These are phyloP conservation scores for Ditylenchus weischeri DNA, from an alignment of 2,888 invertebrate species.

Conservation along the genomic window DNA sequence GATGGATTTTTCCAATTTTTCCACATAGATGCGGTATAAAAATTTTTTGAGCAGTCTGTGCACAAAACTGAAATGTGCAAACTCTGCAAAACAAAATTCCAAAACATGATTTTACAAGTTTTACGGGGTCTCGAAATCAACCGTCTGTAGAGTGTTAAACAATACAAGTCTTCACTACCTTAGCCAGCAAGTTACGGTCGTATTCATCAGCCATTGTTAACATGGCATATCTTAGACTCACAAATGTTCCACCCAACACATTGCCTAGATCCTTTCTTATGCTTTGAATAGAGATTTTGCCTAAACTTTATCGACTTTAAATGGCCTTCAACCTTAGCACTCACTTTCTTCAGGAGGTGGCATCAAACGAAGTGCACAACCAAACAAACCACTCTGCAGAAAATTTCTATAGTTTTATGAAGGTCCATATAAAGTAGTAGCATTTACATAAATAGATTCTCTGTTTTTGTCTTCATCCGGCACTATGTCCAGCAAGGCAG, in stretches of 20 bases:
- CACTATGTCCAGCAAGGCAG: conserved; percentile 42
- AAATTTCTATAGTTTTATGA: neutral
- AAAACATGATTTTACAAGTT: too few relatives aligned
- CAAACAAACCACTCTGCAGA: conserved; percentile 33
- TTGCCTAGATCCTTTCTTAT: conserved; percentile 2
- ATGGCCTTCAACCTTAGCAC: neutral
- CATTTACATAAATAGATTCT: neutral
- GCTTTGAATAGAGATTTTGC: conserved; percentile 3
- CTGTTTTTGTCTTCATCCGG: neutral
- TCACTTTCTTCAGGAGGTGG: conserved; percentile 36
- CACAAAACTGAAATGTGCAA: too few relatives aligned
- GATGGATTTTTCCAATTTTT: too few relatives aligned
- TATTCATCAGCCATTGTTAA: conserved; percentile 44
- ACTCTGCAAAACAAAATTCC: too few relatives aligned
- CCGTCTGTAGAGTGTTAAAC: too few relatives aligned
- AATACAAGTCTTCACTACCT: neutral
- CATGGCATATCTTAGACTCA: conserved; percentile 48
- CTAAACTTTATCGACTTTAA: neutral
- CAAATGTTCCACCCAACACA: conserved; percentile 36
- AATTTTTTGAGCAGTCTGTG: too few relatives aligned
- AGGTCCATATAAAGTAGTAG: too few relatives aligned
- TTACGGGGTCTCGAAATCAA: too few relatives aligned
- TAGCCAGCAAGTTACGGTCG: conserved; percentile 23
- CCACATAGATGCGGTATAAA: too few relatives aligned
- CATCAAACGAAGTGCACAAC: conserved; percentile 30